Percentiles rank a stretch among this genome's conserved stretches.
Evolutionary conservation across 37 sponge, comb jelly and placozoan species (phyloP).

Genomic region (Mnemiopsis leidyi): DNA sequence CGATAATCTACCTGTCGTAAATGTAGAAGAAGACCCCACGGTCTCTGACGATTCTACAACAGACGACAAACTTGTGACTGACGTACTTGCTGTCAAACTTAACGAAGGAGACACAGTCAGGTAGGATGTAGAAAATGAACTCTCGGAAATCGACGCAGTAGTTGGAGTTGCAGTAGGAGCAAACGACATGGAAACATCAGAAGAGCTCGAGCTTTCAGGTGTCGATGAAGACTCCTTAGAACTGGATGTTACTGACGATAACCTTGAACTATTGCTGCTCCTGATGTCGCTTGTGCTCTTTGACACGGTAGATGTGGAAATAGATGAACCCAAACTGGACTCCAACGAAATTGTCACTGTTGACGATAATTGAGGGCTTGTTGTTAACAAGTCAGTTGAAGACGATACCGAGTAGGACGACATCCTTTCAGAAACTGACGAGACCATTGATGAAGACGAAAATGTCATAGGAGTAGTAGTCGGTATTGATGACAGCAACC

Average conservation of each 20-base stretch:
- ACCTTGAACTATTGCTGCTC: background rate
- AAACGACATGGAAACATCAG: background rate
- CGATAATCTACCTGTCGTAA: background rate
- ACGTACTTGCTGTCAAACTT: background rate
- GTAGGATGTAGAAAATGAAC: background rate
- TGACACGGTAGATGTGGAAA: background rate
- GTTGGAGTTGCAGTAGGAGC: background rate
- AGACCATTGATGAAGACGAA: background rate
- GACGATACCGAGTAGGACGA: background rate
- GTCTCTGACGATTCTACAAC: background rate
- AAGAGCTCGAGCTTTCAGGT: background rate
- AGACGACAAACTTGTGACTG: background rate
- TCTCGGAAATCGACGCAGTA: background rate
- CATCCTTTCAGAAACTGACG: background rate
- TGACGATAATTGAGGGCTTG: background rate
- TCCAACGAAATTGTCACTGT: background rate
- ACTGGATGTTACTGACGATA: background rate
- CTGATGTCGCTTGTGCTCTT: background rate
- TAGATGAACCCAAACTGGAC: background rate
- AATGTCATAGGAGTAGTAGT: background rate
- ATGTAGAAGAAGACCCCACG: background rate
- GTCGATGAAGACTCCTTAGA: background rate
- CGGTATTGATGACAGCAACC: background rate
- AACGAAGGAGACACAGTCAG: background rate
- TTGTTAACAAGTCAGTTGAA: background rate